Percentiles rank a stretch among this genome's conserved stretches.
phyloP scores from a whole-genome alignment of 2,888 invertebrate species.

The Dysmachus trigonus region DNA sequence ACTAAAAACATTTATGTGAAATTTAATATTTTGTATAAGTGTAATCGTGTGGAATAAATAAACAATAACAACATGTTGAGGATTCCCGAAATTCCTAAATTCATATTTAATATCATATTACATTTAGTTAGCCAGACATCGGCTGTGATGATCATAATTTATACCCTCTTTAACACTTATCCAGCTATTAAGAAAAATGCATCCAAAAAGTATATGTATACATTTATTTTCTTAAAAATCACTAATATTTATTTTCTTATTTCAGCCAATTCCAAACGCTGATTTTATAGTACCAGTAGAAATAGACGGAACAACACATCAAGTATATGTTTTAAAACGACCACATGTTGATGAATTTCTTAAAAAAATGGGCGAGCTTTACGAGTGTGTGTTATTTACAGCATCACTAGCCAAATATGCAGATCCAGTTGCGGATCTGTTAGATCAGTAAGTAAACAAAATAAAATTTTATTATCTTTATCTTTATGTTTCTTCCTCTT shows the following conservation, averaged over 20 bases:
- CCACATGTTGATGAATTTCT: conserved; percentile 99
- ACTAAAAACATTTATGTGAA: too few relatives aligned
- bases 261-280: conserved; percentile 98
- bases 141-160: too few relatives aligned
- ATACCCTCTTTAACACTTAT: neutral
- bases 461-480: neutral
- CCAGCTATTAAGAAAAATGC: neutral
- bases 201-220: neutral
- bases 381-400: conserved; percentile 99
- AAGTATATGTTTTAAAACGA: conserved; percentile 98
- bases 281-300: conserved; percentile 99
- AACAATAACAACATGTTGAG: too few relatives aligned
- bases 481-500: neutral
- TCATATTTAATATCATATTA: too few relatives aligned
- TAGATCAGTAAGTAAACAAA: conserved; percentile 74
- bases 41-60: too few relatives aligned
- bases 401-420: conserved; percentile 99
- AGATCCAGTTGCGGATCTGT: conserved; percentile 97
- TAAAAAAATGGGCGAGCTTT: conserved; percentile 96
- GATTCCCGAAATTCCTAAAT: too few relatives aligned
- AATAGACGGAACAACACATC: conserved; percentile 98
- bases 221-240: too few relatives aligned
- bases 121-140: neutral
- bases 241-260: conserved; percentile 51
- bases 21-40: too few relatives aligned